Percentiles rank a stretch among this genome's conserved stretches.
Evolutionary conservation across 2,113 vertebrate genomes (phyloP).

Genomic region (Ia io): DNA sequence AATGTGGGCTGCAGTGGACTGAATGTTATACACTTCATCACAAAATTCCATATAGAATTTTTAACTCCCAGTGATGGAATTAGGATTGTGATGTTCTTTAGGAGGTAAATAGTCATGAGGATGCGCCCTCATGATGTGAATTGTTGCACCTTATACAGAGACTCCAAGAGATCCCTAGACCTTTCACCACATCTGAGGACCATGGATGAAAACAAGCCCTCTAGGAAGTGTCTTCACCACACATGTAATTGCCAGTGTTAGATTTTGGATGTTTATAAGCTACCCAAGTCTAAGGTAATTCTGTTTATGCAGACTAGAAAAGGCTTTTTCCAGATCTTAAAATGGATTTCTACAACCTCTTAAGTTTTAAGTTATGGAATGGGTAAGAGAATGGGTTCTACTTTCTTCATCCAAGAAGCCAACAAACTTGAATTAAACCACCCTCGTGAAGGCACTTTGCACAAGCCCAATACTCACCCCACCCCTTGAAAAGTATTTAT

Average conservation of each 20-base stretch:
- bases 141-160: neutral
- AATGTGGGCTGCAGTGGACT: neutral
- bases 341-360: neutral
- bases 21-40: neutral
- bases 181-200: neutral
- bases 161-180: neutral
- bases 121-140: neutral
- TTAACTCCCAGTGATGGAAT: neutral
- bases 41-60: neutral
- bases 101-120: neutral
- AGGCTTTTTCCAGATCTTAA: neutral
- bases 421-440: neutral
- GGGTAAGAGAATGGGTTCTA: rapidly evolving
- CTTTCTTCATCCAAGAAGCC: neutral
- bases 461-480: neutral
- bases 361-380: neutral
- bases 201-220: neutral
- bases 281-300: neutral
- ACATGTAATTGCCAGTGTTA: neutral
- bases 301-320: neutral
- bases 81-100: neutral
- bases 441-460: neutral
- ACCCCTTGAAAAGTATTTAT: neutral
- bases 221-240: neutral
- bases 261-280: neutral